Evolutionary conservation across 2,888 invertebrate species (phyloP).

Genomic region (Synanthedon myopaeformis): DNA sequence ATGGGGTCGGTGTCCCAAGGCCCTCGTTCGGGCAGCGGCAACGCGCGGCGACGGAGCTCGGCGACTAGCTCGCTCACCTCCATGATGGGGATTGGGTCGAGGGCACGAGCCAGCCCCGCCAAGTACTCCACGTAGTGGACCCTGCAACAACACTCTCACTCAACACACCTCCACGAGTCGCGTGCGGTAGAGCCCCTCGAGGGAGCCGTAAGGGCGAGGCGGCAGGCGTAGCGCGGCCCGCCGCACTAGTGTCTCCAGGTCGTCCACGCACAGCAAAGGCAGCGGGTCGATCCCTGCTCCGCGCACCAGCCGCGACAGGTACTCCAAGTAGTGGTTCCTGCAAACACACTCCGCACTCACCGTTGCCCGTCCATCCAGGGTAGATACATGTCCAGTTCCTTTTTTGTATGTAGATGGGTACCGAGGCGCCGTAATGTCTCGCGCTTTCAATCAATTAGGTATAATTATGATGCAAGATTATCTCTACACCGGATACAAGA

Average conservation of each 20-base stretch:
- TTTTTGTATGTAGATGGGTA: no score
- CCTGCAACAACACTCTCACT: conserved; percentile 69
- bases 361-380: conserved; percentile 15
- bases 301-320: conserved; percentile 83
- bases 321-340: conserved; percentile 93
- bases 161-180: conserved; percentile 74
- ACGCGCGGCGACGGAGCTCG: conserved; percentile 86
- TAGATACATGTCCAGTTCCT: no score
- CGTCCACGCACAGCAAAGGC: conserved; percentile 80
- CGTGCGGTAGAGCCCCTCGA: conserved; percentile 74
- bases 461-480: no score
- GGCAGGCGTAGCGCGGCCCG: conserved; percentile 80
- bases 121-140: conserved; percentile 96
- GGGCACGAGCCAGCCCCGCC: conserved; percentile 85
- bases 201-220: conserved; percentile 80
- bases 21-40: conserved; percentile 84
- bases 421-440: no score
- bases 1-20: conserved; percentile 86
- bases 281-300: conserved; percentile 80
- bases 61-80: conserved; percentile 88
- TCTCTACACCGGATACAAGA: no score
- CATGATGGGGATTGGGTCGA: conserved; percentile 92
- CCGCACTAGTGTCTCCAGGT: conserved; percentile 84
- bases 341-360: conserved; percentile 41
- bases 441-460: no score